These are phyloP conservation scores for Dendrocopos noguchii DNA, from an alignment of 2,113 vertebrate species.

Conservation along the genomic window DNA sequence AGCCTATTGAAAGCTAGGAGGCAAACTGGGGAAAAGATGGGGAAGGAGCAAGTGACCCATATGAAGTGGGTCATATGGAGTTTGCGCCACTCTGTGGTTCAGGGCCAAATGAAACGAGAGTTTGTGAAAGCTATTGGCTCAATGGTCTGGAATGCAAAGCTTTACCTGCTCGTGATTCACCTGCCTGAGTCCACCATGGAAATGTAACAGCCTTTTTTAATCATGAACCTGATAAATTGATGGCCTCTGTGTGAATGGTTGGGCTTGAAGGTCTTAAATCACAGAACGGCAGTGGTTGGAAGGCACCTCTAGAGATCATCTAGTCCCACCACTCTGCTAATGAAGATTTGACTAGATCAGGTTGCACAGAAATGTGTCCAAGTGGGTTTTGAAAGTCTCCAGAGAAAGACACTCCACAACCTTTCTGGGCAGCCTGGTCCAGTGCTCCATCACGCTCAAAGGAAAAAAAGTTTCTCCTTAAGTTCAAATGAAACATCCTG, in stretches of 20 bases:
- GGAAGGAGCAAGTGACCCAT: neutral
- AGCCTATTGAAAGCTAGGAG: neutral
- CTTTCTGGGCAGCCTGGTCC: too few species aligned
- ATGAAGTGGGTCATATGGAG: neutral
- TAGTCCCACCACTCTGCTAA: too few species aligned
- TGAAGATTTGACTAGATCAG: too few species aligned
- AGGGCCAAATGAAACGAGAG: neutral
- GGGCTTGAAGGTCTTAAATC: too few species aligned
- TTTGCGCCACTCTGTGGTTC: neutral
- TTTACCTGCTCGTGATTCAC: neutral
- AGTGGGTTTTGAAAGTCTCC: too few species aligned
- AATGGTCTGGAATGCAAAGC: neutral
- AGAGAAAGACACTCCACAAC: too few species aligned
- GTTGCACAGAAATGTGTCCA: too few species aligned
- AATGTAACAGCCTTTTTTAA: neutral
- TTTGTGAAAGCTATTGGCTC: neutral
- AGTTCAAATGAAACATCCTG: too few species aligned
- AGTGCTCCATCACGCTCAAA: too few species aligned
- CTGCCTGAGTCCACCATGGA: neutral
- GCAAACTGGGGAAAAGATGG: neutral
- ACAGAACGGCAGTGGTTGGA: too few species aligned
- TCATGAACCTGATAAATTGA: neutral
- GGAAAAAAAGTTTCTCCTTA: too few species aligned
- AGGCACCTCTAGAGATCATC: too few species aligned
- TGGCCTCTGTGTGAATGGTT: fast-evolving